phyloP scores from a whole-genome alignment of 2,113 vertebrate species.

The Rhineura floridana region DNA sequence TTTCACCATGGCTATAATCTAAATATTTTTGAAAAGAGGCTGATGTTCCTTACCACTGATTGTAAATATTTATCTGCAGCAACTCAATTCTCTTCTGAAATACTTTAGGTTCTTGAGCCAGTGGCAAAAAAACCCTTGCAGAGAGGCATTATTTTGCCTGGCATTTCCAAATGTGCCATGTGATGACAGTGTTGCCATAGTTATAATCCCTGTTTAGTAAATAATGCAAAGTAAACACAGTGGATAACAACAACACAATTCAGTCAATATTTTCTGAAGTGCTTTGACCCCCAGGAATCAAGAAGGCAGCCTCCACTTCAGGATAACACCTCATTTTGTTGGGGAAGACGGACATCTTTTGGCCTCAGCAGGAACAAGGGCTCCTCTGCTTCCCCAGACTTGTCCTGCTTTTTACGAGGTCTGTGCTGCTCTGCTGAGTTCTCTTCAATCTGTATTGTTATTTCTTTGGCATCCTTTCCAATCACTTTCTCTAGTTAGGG shows the following conservation, averaged over 20 bases:
- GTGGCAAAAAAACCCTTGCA: slow-evolving; percentile 25
- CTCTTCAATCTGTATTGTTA: not conserved
- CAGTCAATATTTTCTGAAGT: slow-evolving; percentile 29
- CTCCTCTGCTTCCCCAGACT: not conserved
- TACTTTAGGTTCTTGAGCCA: slow-evolving; percentile 32
- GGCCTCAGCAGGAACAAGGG: not conserved
- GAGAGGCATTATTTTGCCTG: not conserved
- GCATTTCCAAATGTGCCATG: slow-evolving; percentile 11
- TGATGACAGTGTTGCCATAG: slow-evolving; percentile 15
- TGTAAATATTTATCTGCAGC: not conserved
- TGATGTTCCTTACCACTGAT: not conserved
- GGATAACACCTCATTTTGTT: not conserved
- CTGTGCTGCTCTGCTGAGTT: not conserved
- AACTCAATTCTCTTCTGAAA: not conserved
- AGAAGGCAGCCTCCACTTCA: not conserved
- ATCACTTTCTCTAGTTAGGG: not conserved
- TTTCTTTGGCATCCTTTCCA: not conserved
- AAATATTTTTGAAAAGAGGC: slow-evolving; percentile 4
- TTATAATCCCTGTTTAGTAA: slow-evolving; percentile 54
- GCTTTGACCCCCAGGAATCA: slow-evolving; percentile 21
- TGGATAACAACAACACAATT: slow-evolving; percentile 10
- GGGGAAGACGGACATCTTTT: not conserved
- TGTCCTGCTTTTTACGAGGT: not conserved
- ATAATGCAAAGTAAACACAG: slow-evolving; percentile 21
- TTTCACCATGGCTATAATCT: not conserved